Base-by-base conservation (phyloP, 2,113 vertebrate species). In the Seriola quinqueradiata region DNA sequence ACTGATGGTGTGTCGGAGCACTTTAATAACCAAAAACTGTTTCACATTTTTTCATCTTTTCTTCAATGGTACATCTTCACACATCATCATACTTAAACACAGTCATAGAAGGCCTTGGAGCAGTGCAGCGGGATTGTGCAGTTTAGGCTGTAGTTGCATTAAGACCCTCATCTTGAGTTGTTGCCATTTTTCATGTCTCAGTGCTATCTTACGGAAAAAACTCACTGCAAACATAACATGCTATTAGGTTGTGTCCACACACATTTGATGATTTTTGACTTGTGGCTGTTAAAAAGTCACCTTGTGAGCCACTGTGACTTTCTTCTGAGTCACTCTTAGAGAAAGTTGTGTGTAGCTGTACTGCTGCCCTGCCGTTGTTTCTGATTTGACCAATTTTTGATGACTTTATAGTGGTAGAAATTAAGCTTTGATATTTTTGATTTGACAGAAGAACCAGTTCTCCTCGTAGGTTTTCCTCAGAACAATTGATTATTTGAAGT, bases 11-110 rank as follows among this genome's bases (percentile, higher is more conserved):
- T 90, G 83, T 92, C 68, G 19, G 85, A 86, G 89, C 93, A 94
- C 93, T 94, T 93, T 90, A 90, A 89, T 83, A 93, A 93, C 93
- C 89, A 90, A 93, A 94, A 92, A 85, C 67, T 55, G 72, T 90
- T 88, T 84, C 34, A 76, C 66, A 16, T 82, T 61, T 70, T 67
- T 68, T 74, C 70, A 61, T 80, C 32, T 71, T 79, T 77, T 65
- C 54, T 61, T 55, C n/a, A 65, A 50, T 48, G 48, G 64, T 79
- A 75, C 72, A 73, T 84, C 42, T 81, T 67, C 42, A 81, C 79
- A 80, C 76, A 10, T 82, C 58, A 42, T 63, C 58, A 67, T 48
- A 60, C 67, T 76, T 63, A 28, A 72, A 60, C 65, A 75, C 48
- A 50, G 42, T 48, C 48, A 23, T 36, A 67, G 75, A 75, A 65